phyloP scores from a whole-genome alignment of 2,888 invertebrate species.

The Xanthia icteritia region DNA sequence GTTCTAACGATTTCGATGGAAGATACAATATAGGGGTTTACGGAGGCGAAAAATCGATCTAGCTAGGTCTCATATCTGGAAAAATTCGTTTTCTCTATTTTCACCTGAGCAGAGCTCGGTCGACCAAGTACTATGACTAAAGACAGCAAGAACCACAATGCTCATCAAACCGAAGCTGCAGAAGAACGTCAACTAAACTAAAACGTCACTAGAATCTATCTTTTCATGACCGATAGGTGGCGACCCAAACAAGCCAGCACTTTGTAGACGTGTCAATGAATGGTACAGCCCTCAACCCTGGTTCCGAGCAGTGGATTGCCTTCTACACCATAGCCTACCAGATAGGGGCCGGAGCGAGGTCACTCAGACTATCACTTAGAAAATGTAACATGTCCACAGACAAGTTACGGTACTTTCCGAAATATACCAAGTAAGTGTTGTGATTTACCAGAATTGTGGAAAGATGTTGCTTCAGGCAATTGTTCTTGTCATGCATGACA shows the following conservation, averaged over 20 bases:
- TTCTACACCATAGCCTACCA: constrained; percentile 65
- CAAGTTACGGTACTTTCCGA: constrained; percentile 74
- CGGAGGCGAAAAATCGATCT: too few species aligned
- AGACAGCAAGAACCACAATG: not conserved
- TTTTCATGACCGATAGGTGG: constrained; percentile 67
- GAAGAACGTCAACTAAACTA: too few species aligned
- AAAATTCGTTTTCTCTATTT: too few species aligned
- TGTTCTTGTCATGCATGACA: too few species aligned
- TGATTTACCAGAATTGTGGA: not conserved
- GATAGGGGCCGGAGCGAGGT: constrained; percentile 68
- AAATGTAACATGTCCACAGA: constrained; percentile 72
- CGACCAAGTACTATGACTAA: too few species aligned
- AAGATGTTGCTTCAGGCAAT: not conserved
- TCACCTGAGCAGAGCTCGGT: too few species aligned
- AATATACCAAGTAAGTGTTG: constrained; percentile 45
- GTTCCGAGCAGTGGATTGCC: constrained; percentile 76
- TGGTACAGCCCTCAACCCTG: constrained; percentile 79
- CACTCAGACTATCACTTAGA: constrained; percentile 69
- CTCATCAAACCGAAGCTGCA: not conserved
- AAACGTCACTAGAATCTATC: not conserved
- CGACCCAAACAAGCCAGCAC: constrained; percentile 68
- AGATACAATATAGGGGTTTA: too few species aligned
- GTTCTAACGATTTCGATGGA: too few species aligned
- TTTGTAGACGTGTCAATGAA: constrained; percentile 78
- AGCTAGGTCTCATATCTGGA: too few species aligned